Evolutionary conservation across 2,113 vertebrate genomes (phyloP).

Genomic region (Bubo scandiacus): DNA sequence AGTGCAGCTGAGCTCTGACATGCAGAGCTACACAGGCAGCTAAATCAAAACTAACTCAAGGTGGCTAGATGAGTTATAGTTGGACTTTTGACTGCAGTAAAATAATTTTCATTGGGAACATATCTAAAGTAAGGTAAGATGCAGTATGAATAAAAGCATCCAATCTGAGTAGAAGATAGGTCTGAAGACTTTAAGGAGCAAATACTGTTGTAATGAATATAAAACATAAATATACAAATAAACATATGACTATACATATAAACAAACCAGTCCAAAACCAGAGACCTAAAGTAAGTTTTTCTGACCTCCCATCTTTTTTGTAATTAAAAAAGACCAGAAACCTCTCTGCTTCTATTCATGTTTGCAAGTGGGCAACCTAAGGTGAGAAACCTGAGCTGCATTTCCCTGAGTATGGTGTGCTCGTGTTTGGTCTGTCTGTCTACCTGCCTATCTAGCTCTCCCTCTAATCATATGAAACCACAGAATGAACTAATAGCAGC

Average conservation of each 20-base stretch:
- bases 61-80: not conserved
- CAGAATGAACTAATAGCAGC: constrained; percentile 39
- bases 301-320: constrained; percentile 19
- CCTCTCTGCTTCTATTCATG: constrained; percentile 13
- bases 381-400: not conserved
- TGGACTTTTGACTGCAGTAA: not conserved
- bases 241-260: no score
- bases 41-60: constrained; percentile 34
- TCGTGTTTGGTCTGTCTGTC: not conserved
- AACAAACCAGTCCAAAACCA: not conserved
- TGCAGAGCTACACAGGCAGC: not conserved
- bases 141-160: not conserved
- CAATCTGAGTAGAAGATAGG: fast-evolving
- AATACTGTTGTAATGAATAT: not conserved
- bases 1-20: not conserved
- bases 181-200: not conserved
- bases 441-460: not conserved
- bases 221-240: not conserved
- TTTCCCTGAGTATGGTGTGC: not conserved
- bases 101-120: not conserved
- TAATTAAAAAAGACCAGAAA: constrained; percentile 38
- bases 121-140: not conserved
- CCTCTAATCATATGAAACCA: constrained; percentile 30
- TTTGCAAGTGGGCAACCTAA: constrained; percentile 20
- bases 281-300: constrained; percentile 31